Percentiles rank a stretch among this genome's conserved stretches.
Evolutionary conservation across 2,797 vertebrate genomes (phyloP).

Genomic region (Urophycis tenuis): DNA sequence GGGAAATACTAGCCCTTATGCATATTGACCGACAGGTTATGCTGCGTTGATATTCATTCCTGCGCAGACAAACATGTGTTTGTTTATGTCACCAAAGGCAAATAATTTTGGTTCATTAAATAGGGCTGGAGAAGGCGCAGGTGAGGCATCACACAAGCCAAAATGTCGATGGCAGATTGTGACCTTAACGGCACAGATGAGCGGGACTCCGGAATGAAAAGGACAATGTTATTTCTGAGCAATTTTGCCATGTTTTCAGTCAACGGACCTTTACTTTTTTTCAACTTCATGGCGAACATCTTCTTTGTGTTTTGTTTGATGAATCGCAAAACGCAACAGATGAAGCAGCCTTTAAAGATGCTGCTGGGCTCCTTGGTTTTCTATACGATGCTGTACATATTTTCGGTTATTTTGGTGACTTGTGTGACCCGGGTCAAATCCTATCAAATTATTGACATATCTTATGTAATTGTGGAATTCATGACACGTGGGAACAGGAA

Average conservation of each 20-base stretch:
- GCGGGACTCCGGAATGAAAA: neutral
- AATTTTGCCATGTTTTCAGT: conserved; percentile 13
- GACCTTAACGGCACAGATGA: neutral
- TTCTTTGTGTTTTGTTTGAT: conserved; percentile 46
- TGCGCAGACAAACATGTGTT: too few species aligned
- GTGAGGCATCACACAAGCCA: neutral
- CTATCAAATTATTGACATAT: fast-evolving
- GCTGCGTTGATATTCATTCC: neutral
- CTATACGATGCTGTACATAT: conserved; percentile 18
- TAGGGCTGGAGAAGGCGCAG: neutral
- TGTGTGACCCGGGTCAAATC: fast-evolving
- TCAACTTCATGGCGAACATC: conserved; percentile 33
- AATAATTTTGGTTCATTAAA: neutral
- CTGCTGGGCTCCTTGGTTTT: conserved; percentile 39
- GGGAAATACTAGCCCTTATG: too few species aligned
- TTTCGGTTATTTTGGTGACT: neutral
- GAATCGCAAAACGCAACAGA: conserved; percentile 14
- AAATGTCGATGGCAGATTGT: neutral
- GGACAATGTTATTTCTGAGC: neutral
- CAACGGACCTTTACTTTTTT: conserved; percentile 18
- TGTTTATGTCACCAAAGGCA: neutral
- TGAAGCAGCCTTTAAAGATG: conserved; percentile 47
- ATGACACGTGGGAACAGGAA: conserved; percentile 27
- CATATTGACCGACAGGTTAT: neutral
- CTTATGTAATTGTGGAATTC: neutral